phyloP scores from a whole-genome alignment of 2,888 invertebrate genomes.

The Argyresthia albistria region DNA sequence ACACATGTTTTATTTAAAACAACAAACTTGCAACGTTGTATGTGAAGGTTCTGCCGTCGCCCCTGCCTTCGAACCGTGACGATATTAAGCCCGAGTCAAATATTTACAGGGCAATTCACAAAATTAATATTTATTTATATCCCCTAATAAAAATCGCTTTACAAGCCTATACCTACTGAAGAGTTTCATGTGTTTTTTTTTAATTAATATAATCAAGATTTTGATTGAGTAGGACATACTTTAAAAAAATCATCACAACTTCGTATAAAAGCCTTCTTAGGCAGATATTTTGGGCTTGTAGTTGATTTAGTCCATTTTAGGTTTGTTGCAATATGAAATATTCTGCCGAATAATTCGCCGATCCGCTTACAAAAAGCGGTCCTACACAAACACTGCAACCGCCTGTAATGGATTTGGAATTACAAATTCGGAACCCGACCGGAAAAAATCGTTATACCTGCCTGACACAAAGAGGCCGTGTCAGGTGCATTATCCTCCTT shows the following conservation, averaged over 20 bases:
- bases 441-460: conserved; percentile 42
- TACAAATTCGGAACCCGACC: conserved; percentile 17
- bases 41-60: conserved; percentile 8
- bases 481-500: conserved; percentile 64
- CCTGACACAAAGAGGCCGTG: conserved; percentile 34
- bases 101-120: conserved; percentile 46
- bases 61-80: conserved; percentile 40
- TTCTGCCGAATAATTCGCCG: no score
- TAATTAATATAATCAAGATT: no score
- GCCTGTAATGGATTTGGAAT: conserved; percentile 21
- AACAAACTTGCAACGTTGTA: not conserved
- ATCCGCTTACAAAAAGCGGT: conserved; percentile 4
- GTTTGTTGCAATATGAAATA: no score
- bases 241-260: no score
- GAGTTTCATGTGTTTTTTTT: no score
- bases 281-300: no score
- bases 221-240: no score
- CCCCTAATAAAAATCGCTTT: conserved; percentile 31
- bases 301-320: no score
- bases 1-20: no score
- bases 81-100: conserved; percentile 29
- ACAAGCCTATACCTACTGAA: conserved; percentile 10
- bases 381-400: conserved; percentile 48
- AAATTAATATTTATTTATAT: conserved; percentile 52
- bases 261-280: no score